Conservation (phyloP, 1,140 invertebrate species). For the Saccostrea cuccullata region DNA sequence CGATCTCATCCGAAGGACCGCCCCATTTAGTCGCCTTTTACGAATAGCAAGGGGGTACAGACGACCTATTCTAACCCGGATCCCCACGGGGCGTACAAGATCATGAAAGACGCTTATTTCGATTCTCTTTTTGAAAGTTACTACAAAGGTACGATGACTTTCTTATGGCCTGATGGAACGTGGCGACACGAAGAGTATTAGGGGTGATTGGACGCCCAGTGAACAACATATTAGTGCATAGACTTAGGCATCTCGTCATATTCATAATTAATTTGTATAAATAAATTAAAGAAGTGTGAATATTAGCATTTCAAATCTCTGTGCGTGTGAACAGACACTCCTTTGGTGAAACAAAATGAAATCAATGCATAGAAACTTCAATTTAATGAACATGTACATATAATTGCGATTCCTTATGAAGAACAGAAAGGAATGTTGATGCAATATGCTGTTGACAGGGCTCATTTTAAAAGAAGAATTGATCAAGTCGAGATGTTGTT, state of each 20-base stretch:
- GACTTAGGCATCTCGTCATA: neutral
- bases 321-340: too few relatives aligned
- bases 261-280: constrained; percentile 9
- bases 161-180: neutral
- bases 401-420: constrained; percentile 21
- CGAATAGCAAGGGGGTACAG: too few relatives aligned
- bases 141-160: neutral
- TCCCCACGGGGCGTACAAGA: too few relatives aligned
- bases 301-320: too few relatives aligned
- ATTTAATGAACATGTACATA: constrained; percentile 13
- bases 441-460: constrained; percentile 39
- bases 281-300: neutral
- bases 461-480: constrained; percentile 40
- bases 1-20: too few relatives aligned
- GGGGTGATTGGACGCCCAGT: too few relatives aligned
- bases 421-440: constrained; percentile 40
- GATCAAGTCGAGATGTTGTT: constrained; percentile 26
- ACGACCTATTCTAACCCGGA: too few relatives aligned
- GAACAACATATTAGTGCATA: too few relatives aligned
- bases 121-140: neutral
- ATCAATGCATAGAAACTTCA: neutral
- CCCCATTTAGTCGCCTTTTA: too few relatives aligned
- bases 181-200: neutral
- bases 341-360: neutral
- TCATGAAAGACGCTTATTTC: neutral